phyloP scores from a whole-genome alignment of 1,140 invertebrate genomes.

The Homarus americanus region DNA sequence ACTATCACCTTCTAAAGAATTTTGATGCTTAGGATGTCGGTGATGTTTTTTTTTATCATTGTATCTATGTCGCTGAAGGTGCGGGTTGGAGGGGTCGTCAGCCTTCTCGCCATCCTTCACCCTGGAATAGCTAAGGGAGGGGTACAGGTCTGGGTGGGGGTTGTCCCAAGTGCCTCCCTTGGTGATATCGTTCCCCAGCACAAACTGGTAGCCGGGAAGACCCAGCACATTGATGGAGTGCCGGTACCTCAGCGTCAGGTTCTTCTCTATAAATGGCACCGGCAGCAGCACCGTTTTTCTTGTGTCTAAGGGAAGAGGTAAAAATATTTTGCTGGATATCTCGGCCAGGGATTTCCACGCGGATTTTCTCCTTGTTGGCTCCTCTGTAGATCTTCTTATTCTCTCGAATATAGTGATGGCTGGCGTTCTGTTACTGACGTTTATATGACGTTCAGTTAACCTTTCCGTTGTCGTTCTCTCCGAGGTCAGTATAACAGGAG shows the following conservation, averaged over 20 bases:
- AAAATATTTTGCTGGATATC: constrained; percentile 69
- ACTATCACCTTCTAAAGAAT: constrained; percentile 38
- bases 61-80: constrained; percentile 50
- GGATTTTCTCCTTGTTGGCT: constrained; percentile 26
- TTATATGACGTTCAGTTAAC: not conserved
- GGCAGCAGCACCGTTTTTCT: constrained; percentile 56
- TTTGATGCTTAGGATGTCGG: constrained; percentile 62
- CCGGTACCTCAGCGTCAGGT: constrained; percentile 65
- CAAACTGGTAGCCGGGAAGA: constrained; percentile 57
- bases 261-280: constrained; percentile 61
- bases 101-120: constrained; percentile 46
- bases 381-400: constrained; percentile 47
- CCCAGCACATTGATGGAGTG: constrained; percentile 51
- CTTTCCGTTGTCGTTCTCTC: not conserved
- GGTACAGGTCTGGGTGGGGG: constrained; percentile 51
- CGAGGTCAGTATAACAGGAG: not conserved
- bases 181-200: constrained; percentile 51
- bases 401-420: constrained; percentile 5
- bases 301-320: constrained; percentile 60
- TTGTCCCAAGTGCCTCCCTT: constrained; percentile 20
- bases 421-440: not conserved
- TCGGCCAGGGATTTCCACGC: constrained; percentile 45
- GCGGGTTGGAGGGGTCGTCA: constrained; percentile 34
- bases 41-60: constrained; percentile 52
- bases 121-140: constrained; percentile 62